These are phyloP conservation scores for Chelonoidis abingdonii DNA, from an alignment of 2,113 vertebrate genomes.

Conservation along the genomic window DNA sequence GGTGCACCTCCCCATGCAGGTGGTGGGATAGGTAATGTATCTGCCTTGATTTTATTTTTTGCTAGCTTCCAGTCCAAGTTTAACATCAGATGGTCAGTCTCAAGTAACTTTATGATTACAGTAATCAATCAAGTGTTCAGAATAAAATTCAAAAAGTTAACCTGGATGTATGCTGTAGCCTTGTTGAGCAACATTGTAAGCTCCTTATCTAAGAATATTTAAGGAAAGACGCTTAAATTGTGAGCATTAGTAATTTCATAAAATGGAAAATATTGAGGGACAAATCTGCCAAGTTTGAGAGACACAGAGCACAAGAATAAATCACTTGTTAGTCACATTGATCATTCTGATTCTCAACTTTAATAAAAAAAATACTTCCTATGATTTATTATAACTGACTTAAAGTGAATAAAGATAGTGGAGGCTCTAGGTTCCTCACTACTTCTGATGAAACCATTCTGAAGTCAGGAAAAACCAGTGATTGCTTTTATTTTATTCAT, in stretches of 20 bases:
- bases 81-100: not conserved
- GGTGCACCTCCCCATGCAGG: conserved; percentile 97
- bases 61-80: not conserved
- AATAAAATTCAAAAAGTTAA: not conserved
- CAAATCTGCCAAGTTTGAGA: not conserved
- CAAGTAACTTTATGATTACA: not conserved
- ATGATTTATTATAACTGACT: not conserved
- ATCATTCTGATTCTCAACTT: not conserved
- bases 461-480: not conserved
- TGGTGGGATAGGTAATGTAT: conserved; percentile 93
- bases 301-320: not conserved
- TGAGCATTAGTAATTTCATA: not conserved
- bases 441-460: conserved; percentile 2
- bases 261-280: not conserved
- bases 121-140: not conserved
- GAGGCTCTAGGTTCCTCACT: not conserved
- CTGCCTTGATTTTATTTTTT: not conserved
- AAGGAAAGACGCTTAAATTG: not conserved
- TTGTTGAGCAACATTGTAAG: not conserved
- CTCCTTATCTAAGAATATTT: not conserved
- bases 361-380: not conserved
- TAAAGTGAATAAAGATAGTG: not conserved
- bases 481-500: not conserved
- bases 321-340: not conserved
- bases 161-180: not conserved